Base-by-base conservation (phyloP, 2,888 invertebrate genomes). In the Cephus rjabovi region DNA sequence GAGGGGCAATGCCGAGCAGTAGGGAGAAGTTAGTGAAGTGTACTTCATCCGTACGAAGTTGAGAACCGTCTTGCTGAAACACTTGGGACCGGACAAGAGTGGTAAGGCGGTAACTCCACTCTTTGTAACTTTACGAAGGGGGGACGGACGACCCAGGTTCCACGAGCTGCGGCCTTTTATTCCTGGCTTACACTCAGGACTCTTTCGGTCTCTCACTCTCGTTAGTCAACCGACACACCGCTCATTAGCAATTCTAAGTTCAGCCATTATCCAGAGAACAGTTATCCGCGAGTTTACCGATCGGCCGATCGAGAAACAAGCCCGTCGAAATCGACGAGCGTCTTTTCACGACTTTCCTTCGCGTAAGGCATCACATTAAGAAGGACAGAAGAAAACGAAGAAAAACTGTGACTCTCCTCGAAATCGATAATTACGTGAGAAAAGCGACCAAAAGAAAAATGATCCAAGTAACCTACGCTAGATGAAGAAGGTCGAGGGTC, bases 231-330 rank as follows among this genome's bases (percentile, higher is more conserved):
- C 71, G 71, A 71, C 71, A 71, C 71, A 11, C 71, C 71, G 71
- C 71, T 71, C 71, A 71, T 71, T 71, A 71, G 71, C 71, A 71
- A 71, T 71, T 71, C 71, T 71, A 71, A 71, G 71, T 71, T 71
- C 71, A 34, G 33, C 71, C 71, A 71, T 71, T 33, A 71, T 71
- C 71, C 71, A 23, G 11, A 71, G 71, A 71, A 71, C 71, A 71
- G 71, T 71, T 71, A 71, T n/a, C 34, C 71, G 34, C 12, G 71
- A 56, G 71, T 71, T 71, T 12, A 34, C 71, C 71, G 71, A 71
- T 71, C 71, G 71, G 71, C 34, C 33, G 56, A 23, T 23, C 23
- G 23, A 56, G 23, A 9, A 56, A 23, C 56, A 9, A 31, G 31
- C 71, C 33, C 31, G 71, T 12, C 34, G 34, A 71, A 71, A 71